Evolutionary conservation across 2,113 vertebrate genomes (phyloP).

Genomic region (Pelvicachromis taeniatus): DNA sequence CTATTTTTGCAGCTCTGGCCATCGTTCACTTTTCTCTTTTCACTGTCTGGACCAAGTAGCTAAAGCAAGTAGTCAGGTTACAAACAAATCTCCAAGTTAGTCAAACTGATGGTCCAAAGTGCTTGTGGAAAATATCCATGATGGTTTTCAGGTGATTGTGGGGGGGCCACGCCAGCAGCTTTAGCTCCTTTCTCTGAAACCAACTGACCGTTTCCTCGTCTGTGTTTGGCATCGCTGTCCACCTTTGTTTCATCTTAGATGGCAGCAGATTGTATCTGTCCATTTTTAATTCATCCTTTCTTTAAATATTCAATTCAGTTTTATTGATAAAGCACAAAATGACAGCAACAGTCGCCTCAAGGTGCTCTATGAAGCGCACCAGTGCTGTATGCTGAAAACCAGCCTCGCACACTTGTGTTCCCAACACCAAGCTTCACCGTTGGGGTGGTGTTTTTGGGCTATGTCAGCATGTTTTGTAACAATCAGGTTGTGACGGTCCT

Average conservation of each 20-base stretch:
- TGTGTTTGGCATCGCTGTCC: background rate
- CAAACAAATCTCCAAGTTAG: background rate
- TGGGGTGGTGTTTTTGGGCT: too few relatives aligned
- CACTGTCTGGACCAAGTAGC: background rate
- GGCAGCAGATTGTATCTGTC: background rate
- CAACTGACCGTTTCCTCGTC: background rate
- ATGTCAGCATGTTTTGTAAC: too few relatives aligned
- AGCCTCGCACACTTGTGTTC: background rate
- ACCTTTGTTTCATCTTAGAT: background rate
- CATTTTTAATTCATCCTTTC: background rate
- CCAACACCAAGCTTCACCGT: background rate
- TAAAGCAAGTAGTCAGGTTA: background rate
- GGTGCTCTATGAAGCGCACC: background rate
- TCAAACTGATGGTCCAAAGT: accelerated
- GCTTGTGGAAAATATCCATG: background rate
- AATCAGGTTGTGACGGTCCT: too few relatives aligned
- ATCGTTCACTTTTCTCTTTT: too few relatives aligned
- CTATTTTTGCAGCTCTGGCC: too few relatives aligned
- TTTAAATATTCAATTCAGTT: background rate
- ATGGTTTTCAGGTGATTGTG: background rate
- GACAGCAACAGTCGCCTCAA: background rate
- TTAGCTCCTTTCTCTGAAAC: background rate
- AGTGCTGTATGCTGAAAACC: background rate
- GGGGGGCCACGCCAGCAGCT: background rate
- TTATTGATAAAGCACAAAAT: background rate